Evolutionary conservation across 2,113 vertebrate species (phyloP).

Genomic region (Coptodon rendalli): DNA sequence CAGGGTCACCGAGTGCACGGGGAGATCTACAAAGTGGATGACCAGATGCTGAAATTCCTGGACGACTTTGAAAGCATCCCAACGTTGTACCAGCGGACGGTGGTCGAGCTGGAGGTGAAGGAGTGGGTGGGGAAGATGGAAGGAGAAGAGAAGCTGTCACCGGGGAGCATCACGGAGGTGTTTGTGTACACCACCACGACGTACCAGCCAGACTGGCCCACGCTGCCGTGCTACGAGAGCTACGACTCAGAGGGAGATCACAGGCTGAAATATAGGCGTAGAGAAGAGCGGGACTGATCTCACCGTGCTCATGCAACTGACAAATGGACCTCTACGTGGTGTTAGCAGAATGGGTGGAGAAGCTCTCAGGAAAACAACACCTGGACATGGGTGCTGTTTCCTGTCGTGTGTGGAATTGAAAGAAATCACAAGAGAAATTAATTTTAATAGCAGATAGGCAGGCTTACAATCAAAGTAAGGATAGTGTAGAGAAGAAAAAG

Average conservation of each 20-base stretch:
- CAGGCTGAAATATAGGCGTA: background rate
- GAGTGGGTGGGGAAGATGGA: conserved; percentile 64
- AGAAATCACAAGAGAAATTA: background rate
- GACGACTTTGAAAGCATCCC: conserved; percentile 85
- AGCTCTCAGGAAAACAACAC: background rate
- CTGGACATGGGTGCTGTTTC: background rate
- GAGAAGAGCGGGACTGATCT: background rate
- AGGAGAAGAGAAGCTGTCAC: background rate
- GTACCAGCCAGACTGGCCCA: conserved; percentile 77
- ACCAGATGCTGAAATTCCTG: conserved; percentile 85
- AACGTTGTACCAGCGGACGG: conserved; percentile 80
- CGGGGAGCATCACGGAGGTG: conserved; percentile 58
- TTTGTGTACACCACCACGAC: conserved; percentile 80
- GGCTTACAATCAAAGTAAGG: background rate
- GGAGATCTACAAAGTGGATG: conserved; percentile 84
- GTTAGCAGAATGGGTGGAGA: background rate
- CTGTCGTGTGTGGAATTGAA: background rate
- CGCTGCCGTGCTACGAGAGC: conserved; percentile 63
- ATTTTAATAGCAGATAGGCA: background rate
- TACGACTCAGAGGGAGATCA: conserved; percentile 52
- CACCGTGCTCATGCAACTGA: accelerated
- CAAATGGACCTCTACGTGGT: too few relatives aligned
- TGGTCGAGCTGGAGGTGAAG: conserved; percentile 68
- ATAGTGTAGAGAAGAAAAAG: background rate
- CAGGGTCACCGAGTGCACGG: conserved; percentile 72